Conservation (phyloP, 2,888 invertebrate species). For the Helicoverpa assulta region DNA sequence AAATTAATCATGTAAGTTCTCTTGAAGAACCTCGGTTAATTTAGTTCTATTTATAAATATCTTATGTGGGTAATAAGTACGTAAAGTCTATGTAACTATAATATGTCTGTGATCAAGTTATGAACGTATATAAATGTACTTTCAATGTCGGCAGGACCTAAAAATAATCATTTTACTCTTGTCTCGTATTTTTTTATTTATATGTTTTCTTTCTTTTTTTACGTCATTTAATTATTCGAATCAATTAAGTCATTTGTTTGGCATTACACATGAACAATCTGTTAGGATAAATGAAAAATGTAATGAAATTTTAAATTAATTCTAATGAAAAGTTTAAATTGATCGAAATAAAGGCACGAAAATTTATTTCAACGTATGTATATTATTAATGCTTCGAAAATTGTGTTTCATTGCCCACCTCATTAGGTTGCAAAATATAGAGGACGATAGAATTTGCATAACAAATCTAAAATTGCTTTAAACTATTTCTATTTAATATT, state of each 20-base stretch:
- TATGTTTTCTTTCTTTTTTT: constrained; percentile 1
- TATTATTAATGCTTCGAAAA: constrained; percentile 23
- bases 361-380: constrained; percentile 1
- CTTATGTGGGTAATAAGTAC: constrained; percentile 5
- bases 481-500: constrained; percentile 18
- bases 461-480: constrained; percentile 35
- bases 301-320: constrained; percentile 23
- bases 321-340: constrained; percentile 23
- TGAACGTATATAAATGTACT: constrained; percentile 17
- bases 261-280: constrained; percentile 7
- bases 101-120: constrained; percentile 16
- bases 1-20: constrained; percentile 8
- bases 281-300: background rate
- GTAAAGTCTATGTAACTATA: background rate
- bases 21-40: background rate
- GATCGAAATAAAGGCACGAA: constrained; percentile 14
- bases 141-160: constrained; percentile 8
- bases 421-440: constrained; percentile 31
- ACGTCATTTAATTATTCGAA: constrained; percentile 3
- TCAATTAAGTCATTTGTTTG: constrained; percentile 5
- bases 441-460: constrained; percentile 29
- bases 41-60: constrained; percentile 12
- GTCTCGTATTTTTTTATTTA: constrained; percentile 16
- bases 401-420: constrained; percentile 9
- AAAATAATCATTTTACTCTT: constrained; percentile 21